Evolutionary conservation across 2,797 vertebrate genomes (phyloP).

Genomic region (Mastacembelus armatus): DNA sequence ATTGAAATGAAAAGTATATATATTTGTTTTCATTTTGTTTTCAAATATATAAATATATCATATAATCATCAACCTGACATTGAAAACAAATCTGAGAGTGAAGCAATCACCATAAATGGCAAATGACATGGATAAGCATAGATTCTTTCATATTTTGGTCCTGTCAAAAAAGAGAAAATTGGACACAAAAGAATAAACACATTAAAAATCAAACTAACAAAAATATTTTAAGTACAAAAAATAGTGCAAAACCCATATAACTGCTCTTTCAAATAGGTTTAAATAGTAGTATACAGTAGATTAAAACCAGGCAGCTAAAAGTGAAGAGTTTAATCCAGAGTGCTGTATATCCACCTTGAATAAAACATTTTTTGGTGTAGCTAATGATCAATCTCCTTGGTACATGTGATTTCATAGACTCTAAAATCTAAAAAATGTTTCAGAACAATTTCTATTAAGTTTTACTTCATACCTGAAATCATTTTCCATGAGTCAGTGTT

Average conservation of each 20-base stretch:
- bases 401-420: constrained; percentile 17
- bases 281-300: constrained; percentile 65
- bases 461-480: constrained; percentile 11
- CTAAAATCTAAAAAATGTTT: constrained; percentile 26
- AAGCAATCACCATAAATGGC: constrained; percentile 83
- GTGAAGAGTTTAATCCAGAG: constrained; percentile 63
- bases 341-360: constrained; percentile 21
- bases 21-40: constrained; percentile 73
- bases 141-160: constrained; percentile 83
- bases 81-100: constrained; percentile 92
- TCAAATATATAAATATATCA: constrained; percentile 93
- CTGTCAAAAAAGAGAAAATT: constrained; percentile 74
- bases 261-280: constrained; percentile 53
- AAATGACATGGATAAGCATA: constrained; percentile 78
- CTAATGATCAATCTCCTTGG: neutral
- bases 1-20: constrained; percentile 88
- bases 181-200: constrained; percentile 58
- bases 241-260: constrained; percentile 82
- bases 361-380: constrained; percentile 35
- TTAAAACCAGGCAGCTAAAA: constrained; percentile 41
- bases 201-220: constrained; percentile 60
- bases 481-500: constrained; percentile 11
- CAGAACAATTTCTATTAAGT: neutral
- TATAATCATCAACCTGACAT: constrained; percentile 83
- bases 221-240: constrained; percentile 76